Percentiles rank a stretch among this genome's conserved stretches.
Conservation (phyloP, 1,140 invertebrate genomes). For the Pseudomyrmex flavicornis region DNA sequence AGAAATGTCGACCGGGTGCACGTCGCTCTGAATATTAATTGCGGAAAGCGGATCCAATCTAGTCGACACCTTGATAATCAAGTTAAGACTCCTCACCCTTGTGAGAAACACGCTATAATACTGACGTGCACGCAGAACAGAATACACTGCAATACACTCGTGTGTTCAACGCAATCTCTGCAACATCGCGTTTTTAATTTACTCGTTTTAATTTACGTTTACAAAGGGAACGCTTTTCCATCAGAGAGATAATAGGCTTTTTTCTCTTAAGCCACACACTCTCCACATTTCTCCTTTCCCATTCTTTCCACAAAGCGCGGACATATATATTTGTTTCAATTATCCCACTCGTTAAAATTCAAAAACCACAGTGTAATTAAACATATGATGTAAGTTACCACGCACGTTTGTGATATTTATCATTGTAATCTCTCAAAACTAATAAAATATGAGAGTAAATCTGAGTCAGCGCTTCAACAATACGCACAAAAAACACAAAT, state of each 20-base stretch:
- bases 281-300: background rate
- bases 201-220: slow-evolving; percentile 29
- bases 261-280: slow-evolving; percentile 2
- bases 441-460: background rate
- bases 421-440: too few species aligned
- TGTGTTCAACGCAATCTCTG: slow-evolving; percentile 12
- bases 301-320: slow-evolving; percentile 4
- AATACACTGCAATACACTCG: slow-evolving; percentile 2
- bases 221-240: slow-evolving; percentile 42
- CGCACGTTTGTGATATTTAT: too few species aligned
- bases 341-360: slow-evolving; percentile 28
- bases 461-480: background rate
- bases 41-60: slow-evolving; percentile 68
- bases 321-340: slow-evolving; percentile 16
- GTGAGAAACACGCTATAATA: slow-evolving; percentile 34
- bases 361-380: slow-evolving; percentile 20
- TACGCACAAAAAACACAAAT: background rate
- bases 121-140: slow-evolving; percentile 17
- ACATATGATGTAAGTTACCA: background rate
- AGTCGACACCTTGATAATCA: slow-evolving; percentile 67
- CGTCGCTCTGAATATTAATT: slow-evolving; percentile 49
- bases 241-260: slow-evolving; percentile 5
- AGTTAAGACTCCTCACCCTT: slow-evolving; percentile 64
- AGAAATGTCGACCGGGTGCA: background rate
- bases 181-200: slow-evolving; percentile 32